A percentile compares a stretch with the other conserved stretches of the same genome.
Conservation (phyloP, 1,140 invertebrate species). For the Polypedilum pembai region DNA sequence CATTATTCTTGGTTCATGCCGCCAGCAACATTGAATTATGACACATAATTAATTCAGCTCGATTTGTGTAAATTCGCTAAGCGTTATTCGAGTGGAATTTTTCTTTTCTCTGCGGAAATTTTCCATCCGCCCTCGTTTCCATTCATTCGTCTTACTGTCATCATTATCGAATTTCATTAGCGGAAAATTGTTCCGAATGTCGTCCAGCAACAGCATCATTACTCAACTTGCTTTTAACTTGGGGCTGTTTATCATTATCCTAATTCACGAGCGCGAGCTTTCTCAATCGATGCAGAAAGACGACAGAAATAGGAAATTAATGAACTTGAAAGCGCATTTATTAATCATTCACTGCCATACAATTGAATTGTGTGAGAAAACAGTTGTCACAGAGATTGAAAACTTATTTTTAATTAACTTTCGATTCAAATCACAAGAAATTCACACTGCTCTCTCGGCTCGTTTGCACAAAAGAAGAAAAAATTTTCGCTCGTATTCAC, state of each 20-base stretch:
- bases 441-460: not conserved
- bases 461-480: not conserved
- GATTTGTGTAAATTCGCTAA: not conserved
- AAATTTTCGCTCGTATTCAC: not conserved
- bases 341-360: not conserved
- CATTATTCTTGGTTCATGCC: not conserved
- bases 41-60: slow-evolving; percentile 11
- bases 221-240: not conserved
- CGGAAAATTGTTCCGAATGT: not conserved
- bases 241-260: slow-evolving; percentile 3
- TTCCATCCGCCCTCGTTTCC: not conserved
- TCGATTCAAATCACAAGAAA: not conserved
- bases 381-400: not conserved
- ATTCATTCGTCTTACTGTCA: not conserved
- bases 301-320: not conserved
- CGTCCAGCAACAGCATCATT: not conserved
- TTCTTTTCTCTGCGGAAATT: not conserved
- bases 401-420: slow-evolving; percentile 24
- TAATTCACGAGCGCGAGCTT: not conserved
- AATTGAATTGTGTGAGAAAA: not conserved
- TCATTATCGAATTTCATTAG: slow-evolving; percentile 9
- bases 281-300: not conserved
- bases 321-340: not conserved
- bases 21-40: not conserved
- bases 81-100: not conserved